Conservation (phyloP, 2,797 vertebrate genomes). For the Sandelia bainsii region DNA sequence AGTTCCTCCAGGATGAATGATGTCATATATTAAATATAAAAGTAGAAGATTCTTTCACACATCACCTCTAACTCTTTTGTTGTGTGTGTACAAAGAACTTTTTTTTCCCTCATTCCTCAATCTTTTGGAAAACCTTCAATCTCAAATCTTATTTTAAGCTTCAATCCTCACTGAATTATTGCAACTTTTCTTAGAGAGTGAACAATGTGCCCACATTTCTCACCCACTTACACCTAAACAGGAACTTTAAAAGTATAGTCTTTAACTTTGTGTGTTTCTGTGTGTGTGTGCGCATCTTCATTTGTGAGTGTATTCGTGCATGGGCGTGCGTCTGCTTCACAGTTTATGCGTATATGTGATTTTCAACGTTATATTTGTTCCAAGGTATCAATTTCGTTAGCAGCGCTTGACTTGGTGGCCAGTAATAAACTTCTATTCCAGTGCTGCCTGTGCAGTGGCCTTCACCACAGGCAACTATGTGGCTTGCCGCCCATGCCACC, state of each 20-base stretch:
- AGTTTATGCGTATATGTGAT: conserved; percentile 78
- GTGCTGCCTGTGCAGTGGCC: conserved; percentile 66
- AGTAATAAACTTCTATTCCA: conserved; percentile 84
- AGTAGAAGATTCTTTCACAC: conserved; percentile 4
- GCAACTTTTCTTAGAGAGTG: conserved; percentile 57
- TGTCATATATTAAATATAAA: conserved; percentile 16
- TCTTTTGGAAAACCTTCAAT: conserved; percentile 44
- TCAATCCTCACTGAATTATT: conserved; percentile 48
- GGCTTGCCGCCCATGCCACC: conserved; percentile 65
- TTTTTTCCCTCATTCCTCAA: conserved; percentile 4
- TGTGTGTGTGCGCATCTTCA: conserved; percentile 23
- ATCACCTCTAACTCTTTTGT: conserved; percentile 21
- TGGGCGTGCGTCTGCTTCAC: conserved; percentile 68
- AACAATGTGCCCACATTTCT: conserved; percentile 68
- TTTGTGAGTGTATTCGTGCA: conserved; percentile 25
- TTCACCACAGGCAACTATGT: conserved; percentile 75
- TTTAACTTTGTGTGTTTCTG: conserved; percentile 37
- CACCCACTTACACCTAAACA: conserved; percentile 80
- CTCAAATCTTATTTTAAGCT: conserved; percentile 42
- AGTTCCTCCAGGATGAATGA: neutral
- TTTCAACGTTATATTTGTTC: conserved; percentile 81
- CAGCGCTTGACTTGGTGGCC: conserved; percentile 76
- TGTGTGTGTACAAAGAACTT: conserved; percentile 8
- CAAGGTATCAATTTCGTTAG: conserved; percentile 80
- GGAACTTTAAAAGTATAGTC: conserved; percentile 74